These are phyloP conservation scores for Lithophane ornitopus DNA, from an alignment of 2,888 invertebrate species.

Conservation along the genomic window DNA sequence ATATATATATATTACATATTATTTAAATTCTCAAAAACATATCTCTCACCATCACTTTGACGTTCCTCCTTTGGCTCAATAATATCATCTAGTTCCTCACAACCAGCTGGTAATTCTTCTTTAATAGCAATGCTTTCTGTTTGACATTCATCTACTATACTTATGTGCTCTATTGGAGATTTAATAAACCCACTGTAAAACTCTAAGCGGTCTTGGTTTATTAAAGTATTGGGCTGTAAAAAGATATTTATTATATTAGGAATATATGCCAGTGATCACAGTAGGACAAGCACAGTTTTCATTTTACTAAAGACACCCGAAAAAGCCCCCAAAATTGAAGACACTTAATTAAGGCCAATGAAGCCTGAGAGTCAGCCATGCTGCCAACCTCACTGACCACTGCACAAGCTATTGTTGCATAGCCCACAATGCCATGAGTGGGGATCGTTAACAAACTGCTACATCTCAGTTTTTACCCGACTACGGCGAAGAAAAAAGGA, in stretches of 20 bases:
- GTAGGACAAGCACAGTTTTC: too few species aligned
- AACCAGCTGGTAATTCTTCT: too few species aligned
- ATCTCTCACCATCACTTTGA: conserved; percentile 1
- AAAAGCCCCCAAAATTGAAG: not conserved
- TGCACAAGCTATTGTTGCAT: not conserved
- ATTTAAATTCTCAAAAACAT: not conserved
- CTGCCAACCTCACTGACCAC: not conserved
- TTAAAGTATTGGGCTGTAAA: not conserved
- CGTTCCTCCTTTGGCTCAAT: not conserved
- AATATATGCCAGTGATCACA: not conserved
- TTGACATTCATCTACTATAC: not conserved
- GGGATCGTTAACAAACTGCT: not conserved
- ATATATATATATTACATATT: not conserved
- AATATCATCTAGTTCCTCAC: not conserved
- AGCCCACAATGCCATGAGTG: not conserved
- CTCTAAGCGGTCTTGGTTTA: not conserved
- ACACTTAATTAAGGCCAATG: not conserved
- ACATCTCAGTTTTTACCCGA: not conserved
- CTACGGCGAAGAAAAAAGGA: too few species aligned
- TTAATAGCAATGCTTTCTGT: not conserved
- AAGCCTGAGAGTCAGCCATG: not conserved
- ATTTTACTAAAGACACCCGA: too few species aligned
- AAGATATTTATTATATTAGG: not conserved
- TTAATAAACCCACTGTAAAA: not conserved
- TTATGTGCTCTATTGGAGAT: not conserved